These are phyloP conservation scores for Zaprionus lachaisei DNA, from an alignment of 1,140 invertebrate species.

Conservation along the genomic window DNA sequence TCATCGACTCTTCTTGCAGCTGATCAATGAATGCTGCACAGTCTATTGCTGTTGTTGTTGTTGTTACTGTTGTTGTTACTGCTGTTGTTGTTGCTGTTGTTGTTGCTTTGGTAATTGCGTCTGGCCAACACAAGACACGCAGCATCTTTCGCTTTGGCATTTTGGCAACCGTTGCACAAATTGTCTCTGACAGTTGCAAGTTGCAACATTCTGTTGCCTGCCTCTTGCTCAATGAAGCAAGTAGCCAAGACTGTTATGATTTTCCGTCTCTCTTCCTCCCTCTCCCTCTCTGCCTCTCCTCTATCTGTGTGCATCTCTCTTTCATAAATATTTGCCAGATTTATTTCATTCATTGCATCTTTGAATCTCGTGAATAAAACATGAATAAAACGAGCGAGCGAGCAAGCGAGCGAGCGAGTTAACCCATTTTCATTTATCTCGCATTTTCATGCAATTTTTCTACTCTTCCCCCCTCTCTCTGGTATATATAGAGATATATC, in stretches of 20 bases:
- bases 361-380: slow-evolving; percentile 66
- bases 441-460: slow-evolving; percentile 39
- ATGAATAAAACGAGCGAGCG: slow-evolving; percentile 24
- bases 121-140: slow-evolving; percentile 29
- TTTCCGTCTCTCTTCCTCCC: slow-evolving; percentile 15
- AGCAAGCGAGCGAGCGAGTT: slow-evolving; percentile 42
- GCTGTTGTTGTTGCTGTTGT: neutral
- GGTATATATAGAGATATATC: slow-evolving; percentile 27
- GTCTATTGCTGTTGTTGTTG: neutral
- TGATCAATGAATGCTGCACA: neutral
- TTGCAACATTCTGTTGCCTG: slow-evolving; percentile 38
- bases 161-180: slow-evolving; percentile 54
- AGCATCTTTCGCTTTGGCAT: slow-evolving; percentile 31
- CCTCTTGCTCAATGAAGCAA: slow-evolving; percentile 28
- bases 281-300: neutral
- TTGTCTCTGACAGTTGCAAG: slow-evolving; percentile 71
- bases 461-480: neutral
- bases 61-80: neutral
- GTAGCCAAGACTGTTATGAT: slow-evolving; percentile 62
- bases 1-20: neutral
- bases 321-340: slow-evolving; percentile 24
- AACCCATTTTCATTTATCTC: slow-evolving; percentile 78
- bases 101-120: slow-evolving; percentile 37
- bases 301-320: neutral
- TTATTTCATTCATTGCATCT: slow-evolving; percentile 62